A percentile compares a stretch with the other conserved stretches of the same genome.
Conservation (phyloP, 2,888 invertebrate genomes). For the Dryobota labecula region DNA sequence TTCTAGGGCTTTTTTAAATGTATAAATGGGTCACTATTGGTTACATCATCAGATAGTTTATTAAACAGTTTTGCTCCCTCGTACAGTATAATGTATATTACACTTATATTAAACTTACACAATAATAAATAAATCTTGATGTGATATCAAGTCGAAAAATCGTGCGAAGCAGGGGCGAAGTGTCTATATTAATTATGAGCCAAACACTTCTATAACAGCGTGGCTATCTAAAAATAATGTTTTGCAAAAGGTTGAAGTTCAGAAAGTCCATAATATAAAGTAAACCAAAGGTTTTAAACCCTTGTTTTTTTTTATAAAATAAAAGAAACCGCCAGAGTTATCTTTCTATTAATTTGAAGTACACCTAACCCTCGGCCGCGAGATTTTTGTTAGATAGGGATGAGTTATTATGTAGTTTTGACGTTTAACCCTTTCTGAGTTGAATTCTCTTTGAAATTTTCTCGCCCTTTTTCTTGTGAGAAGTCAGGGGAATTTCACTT, state of each 20-base stretch:
- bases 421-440: constrained; percentile 43
- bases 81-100: too few relatives aligned
- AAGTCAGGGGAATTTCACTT: background rate
- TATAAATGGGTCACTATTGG: too few relatives aligned
- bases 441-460: constrained; percentile 36
- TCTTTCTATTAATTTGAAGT: constrained; percentile 86
- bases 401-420: constrained; percentile 56
- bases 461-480: constrained; percentile 17
- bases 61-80: too few relatives aligned
- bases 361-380: constrained; percentile 61
- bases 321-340: constrained; percentile 78
- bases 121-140: too few relatives aligned
- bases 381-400: constrained; percentile 67
- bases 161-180: too few relatives aligned
- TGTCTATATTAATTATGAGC: constrained; percentile 21
- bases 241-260: constrained; percentile 68
- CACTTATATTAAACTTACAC: too few relatives aligned
- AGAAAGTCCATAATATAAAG: constrained; percentile 78
- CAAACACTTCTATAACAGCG: constrained; percentile 12
- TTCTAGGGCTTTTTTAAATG: too few relatives aligned
- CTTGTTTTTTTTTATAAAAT: constrained; percentile 83
- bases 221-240: constrained; percentile 57
- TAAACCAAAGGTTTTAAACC: constrained; percentile 79
- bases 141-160: too few relatives aligned
- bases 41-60: too few relatives aligned